phyloP scores from a whole-genome alignment of 2,888 invertebrate genomes.

The Agrochola lota region DNA sequence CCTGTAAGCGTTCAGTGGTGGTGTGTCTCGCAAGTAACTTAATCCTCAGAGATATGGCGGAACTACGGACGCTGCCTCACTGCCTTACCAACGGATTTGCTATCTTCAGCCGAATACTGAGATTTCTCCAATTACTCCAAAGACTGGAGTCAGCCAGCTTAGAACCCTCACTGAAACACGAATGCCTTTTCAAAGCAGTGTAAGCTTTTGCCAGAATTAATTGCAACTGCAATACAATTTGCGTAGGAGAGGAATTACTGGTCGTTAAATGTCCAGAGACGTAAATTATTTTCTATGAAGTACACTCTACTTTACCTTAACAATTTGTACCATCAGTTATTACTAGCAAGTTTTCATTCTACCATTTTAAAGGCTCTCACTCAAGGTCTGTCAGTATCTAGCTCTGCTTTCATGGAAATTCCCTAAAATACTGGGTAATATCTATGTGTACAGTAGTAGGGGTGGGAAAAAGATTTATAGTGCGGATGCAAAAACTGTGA shows the following conservation, averaged over 20 bases:
- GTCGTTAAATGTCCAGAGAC: slow-evolving; percentile 2
- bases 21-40: slow-evolving; percentile 64
- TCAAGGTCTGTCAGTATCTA: background rate
- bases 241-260: slow-evolving; percentile 1
- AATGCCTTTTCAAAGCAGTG: slow-evolving; percentile 57
- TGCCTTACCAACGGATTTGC: slow-evolving; percentile 63
- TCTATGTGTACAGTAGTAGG: background rate
- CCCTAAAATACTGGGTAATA: slow-evolving; percentile 31
- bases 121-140: slow-evolving; percentile 64
- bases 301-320: background rate
- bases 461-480: slow-evolving; percentile 43
- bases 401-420: slow-evolving; percentile 20
- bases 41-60: slow-evolving; percentile 66
- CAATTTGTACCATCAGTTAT: background rate
- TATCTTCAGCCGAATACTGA: slow-evolving; percentile 61
- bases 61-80: slow-evolving; percentile 49
- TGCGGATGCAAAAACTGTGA: slow-evolving; percentile 61
- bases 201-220: slow-evolving; percentile 37
- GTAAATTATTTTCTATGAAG: slow-evolving; percentile 6
- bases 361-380: background rate
- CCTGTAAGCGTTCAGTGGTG: slow-evolving; percentile 48
- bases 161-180: slow-evolving; percentile 48
- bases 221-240: slow-evolving; percentile 28
- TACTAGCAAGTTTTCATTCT: background rate
- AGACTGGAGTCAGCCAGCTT: slow-evolving; percentile 45